Evolutionary conservation across 92 coral and sea anemone genomes (phyloP), one percentile per base, ranked within the genome.

Genomic region (Phenganax marumi): DNA sequence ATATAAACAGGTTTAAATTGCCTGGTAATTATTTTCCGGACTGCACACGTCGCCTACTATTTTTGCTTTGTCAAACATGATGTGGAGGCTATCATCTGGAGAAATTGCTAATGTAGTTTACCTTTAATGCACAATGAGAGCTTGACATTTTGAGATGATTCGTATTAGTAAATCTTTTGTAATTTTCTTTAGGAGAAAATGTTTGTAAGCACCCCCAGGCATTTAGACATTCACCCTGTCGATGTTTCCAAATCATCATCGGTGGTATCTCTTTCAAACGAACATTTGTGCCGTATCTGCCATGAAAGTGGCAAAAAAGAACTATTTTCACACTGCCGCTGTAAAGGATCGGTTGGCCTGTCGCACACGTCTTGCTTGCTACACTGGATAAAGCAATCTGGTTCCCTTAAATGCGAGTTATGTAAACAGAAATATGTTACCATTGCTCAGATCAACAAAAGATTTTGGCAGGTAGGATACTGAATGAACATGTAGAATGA

Each of bases 311-410:
- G 46, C 33, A 91, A 91, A 48, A 96, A 88, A 14, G 98, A 92
- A 70, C 89, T 95, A n/a, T 90, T 92, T 81, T 83, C 85, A 58
- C 90, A 97, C 9, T 95, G 98, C 69, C 87, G 86, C 13, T 95
- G 98, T 73, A 90, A 91, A 53, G 98, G 98, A 54, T 92, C 98
- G 50, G 98, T 95, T 11, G 93, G 90, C 80, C 86, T 90, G 84
- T 92, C 97, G 8, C 98, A 95, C 70, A 92, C 91, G 79, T 90
- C 90, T 57, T 95, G 98, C 84, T 84, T 95, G 26, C 84, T 95
- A 26, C 84, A 87, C 75, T 95, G 98, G 98, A 92, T 95, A 81
- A 92, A 97, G 16, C 92, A 90, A 80, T 95, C 98, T 60, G 98
- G 98, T 18, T 89, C 90, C 80, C 91, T 89, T 54, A 85, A 76